Evolutionary conservation across 1,140 invertebrate genomes (phyloP).

Genomic region (Zaprionus camerounensis): DNA sequence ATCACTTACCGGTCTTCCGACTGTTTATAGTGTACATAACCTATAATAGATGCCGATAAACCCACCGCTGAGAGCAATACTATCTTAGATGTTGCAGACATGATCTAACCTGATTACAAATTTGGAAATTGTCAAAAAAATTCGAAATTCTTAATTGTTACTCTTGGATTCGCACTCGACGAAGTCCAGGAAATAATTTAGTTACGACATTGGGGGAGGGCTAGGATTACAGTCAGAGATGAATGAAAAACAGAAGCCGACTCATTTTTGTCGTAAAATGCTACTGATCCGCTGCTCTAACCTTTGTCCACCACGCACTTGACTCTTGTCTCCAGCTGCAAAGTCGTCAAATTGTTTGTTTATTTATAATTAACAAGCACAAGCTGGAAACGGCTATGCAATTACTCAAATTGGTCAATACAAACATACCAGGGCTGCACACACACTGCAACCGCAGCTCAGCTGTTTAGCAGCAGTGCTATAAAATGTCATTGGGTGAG

Average conservation of each 20-base stretch:
- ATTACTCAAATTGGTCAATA: constrained; percentile 7
- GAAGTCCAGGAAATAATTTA: not conserved
- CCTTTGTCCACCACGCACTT: not conserved
- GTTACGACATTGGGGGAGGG: constrained; percentile 55
- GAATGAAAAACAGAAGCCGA: constrained; percentile 37
- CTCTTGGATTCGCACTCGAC: not conserved
- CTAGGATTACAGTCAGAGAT: not conserved
- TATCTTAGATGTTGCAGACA: constrained; percentile 66
- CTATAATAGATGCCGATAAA: constrained; percentile 85
- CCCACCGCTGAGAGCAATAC: constrained; percentile 62
- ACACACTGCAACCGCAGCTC: not conserved
- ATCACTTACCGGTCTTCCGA: constrained; percentile 86
- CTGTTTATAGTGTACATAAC: constrained; percentile 89
- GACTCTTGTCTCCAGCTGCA: not conserved
- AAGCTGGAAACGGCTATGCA: constrained; percentile 8
- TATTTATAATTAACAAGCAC: constrained; percentile 10
- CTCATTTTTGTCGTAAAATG: not conserved
- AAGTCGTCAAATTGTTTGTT: not conserved
- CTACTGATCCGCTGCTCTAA: not conserved
- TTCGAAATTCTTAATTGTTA: not conserved
- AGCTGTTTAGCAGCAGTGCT: constrained; percentile 1
- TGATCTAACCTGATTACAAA: constrained; percentile 11
- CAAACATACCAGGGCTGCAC: constrained; percentile 17
- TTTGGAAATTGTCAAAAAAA: constrained; percentile 10
- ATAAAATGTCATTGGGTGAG: constrained; percentile 2